A percentile compares a stretch with the other conserved stretches of the same genome.
phyloP scores from a whole-genome alignment of 2,797 vertebrate species.

The Netta rufina region DNA sequence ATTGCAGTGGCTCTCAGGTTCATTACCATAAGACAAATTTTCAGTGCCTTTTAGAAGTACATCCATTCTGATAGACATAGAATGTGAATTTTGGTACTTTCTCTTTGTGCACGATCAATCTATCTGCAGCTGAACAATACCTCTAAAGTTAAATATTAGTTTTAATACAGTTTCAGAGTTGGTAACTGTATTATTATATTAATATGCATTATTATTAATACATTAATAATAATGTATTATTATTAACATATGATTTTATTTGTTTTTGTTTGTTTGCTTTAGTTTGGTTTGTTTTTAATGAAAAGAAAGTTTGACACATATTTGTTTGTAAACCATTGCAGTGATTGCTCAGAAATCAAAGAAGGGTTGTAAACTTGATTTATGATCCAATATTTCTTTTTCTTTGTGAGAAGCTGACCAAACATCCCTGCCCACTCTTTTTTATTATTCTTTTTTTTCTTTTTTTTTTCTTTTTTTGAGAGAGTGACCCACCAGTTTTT shows the following conservation, averaged over 20 bases:
- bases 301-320: background rate
- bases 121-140: background rate
- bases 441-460: no score
- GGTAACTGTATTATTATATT: no score
- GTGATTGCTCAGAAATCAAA: background rate
- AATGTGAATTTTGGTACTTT: background rate
- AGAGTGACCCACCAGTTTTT: background rate
- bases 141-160: background rate
- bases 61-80: background rate
- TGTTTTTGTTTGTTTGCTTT: background rate
- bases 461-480: background rate
- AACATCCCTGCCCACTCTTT: background rate
- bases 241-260: background rate
- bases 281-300: background rate
- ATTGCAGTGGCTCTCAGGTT: background rate
- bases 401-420: background rate
- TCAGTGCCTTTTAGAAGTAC: constrained; percentile 5
- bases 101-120: background rate
- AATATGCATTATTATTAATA: no score
- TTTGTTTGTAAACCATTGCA: constrained; percentile 14
- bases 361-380: background rate
- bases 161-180: background rate
- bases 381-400: background rate
- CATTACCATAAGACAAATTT: background rate
- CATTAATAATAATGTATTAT: no score